These are phyloP conservation scores for Dendroctonus ponderosae DNA, from an alignment of 1,140 invertebrate genomes.

Conservation along the genomic window DNA sequence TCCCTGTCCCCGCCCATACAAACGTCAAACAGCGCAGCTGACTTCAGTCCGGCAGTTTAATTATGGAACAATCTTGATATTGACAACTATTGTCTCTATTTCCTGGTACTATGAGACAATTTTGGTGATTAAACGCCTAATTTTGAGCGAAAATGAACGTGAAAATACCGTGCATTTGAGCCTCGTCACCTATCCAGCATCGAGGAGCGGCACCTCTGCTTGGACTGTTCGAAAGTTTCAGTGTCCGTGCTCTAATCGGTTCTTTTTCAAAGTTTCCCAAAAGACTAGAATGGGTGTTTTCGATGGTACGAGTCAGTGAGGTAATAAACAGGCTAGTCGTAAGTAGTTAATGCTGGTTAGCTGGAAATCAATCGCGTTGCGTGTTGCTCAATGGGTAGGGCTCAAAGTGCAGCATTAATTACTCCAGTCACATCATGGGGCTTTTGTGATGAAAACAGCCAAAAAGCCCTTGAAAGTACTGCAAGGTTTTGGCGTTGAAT, in stretches of 20 bases:
- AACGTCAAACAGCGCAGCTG: background rate
- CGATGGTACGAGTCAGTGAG: background rate
- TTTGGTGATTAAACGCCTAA: constrained; percentile 6
- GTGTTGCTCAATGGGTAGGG: no score
- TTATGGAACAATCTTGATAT: background rate
- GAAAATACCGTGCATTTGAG: background rate
- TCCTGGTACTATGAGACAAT: constrained; percentile 9
- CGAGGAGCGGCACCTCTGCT: background rate
- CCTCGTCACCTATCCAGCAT: background rate
- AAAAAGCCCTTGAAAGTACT: no score
- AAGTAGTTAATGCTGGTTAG: no score
- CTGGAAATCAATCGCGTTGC: no score
- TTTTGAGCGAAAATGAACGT: background rate
- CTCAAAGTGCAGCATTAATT: no score
- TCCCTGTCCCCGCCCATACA: background rate
- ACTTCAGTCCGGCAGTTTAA: background rate
- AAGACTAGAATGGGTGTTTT: background rate
- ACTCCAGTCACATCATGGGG: no score
- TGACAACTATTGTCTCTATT: constrained; percentile 7
- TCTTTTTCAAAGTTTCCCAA: background rate
- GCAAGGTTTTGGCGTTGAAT: no score
- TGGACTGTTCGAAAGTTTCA: background rate
- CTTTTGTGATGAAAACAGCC: no score
- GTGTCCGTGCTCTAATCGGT: background rate
- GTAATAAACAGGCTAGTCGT: no score